A percentile compares a stretch with the other conserved stretches of the same genome.
Evolutionary conservation across 92 coral and sea anemone species (phyloP).

Genomic region (Epizoanthus illoricatus): DNA sequence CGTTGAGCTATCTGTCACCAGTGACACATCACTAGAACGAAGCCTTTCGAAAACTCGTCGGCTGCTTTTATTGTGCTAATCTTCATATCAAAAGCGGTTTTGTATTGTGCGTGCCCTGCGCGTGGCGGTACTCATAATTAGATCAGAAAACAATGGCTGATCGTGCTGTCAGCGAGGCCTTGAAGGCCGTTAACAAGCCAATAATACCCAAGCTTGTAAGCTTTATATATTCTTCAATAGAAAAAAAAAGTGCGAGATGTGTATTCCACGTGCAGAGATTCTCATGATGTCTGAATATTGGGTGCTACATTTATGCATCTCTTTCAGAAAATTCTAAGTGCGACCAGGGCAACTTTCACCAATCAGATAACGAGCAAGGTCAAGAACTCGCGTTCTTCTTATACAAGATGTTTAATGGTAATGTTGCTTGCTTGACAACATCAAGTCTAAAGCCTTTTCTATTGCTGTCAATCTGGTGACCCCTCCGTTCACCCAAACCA

Average conservation of each 20-base stretch:
- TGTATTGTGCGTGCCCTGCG: slow-evolving; percentile 83
- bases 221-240: slow-evolving; percentile 48
- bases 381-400: slow-evolving; percentile 28
- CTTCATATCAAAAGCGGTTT: slow-evolving; percentile 76
- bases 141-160: slow-evolving; percentile 69
- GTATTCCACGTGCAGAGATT: slow-evolving; percentile 59
- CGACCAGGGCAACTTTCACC: slow-evolving; percentile 12
- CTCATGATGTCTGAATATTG: slow-evolving; percentile 3
- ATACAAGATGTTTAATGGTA: slow-evolving; percentile 26
- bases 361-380: slow-evolving; percentile 23
- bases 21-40: slow-evolving; percentile 69
- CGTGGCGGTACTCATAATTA: slow-evolving; percentile 84
- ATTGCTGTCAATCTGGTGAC: background rate
- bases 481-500: background rate
- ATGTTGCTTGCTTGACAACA: background rate
- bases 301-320: background rate
- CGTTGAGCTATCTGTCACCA: slow-evolving; percentile 53
- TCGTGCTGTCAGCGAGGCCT: slow-evolving; percentile 64
- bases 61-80: slow-evolving; percentile 82
- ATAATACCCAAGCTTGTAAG: slow-evolving; percentile 49
- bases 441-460: background rate
- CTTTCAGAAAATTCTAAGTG: background rate
- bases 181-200: slow-evolving; percentile 63
- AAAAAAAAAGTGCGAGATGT: slow-evolving; percentile 12
- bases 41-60: slow-evolving; percentile 57